Base-by-base conservation (phyloP, 2,113 vertebrate genomes). In the Telmatochromis sp. region DNA sequence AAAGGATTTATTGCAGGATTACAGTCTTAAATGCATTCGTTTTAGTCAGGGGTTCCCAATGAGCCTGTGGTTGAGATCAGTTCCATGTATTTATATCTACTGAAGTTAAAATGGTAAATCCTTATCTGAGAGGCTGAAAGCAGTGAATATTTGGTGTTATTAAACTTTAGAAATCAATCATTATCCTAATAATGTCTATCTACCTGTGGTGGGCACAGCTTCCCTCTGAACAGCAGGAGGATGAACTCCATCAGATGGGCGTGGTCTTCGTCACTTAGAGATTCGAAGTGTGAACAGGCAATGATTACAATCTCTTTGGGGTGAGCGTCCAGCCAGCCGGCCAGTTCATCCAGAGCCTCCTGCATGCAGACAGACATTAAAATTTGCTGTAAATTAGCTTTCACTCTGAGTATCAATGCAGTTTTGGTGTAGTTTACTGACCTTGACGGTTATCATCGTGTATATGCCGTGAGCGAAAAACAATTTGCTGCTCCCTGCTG, bases 401-500 rank as follows among this genome's bases (percentile, higher is more conserved):
- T 12, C 6, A 51, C 5, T 33, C 15, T 4, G 26, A 19, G 2
- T 5, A 75, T 49, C 10, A 33, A 4, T 78, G 19, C 12, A 6
- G 12, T 15, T 80, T 23, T 42, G 13, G 19, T 35, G 11, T 17
- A 12, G 4, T 65, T 68, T 12, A 33, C 81, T 5, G 8, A 88
- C 98, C 97, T 97, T 96, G 15, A 99, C 97, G 1, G 96, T 96
- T 3, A 96, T 83, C 0, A 96, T 89, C 1, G 97, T 98, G 95
- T 98, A 99, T 54, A 98, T 55, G 84, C 97, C 97, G 4, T 99
- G 98, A 3, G 97, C 97, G 0, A 99, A 99, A 85, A 97, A 97
- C 85, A 99, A 88, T 23, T 91, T 92, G 70, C n/a, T 85, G 81
- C 42, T 13, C 45, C 92, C 93, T 0, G 91, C 33, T 11, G 84